These are phyloP conservation scores for Acromyrmex echinatior DNA, from an alignment of 1,140 invertebrate species.

Conservation along the genomic window DNA sequence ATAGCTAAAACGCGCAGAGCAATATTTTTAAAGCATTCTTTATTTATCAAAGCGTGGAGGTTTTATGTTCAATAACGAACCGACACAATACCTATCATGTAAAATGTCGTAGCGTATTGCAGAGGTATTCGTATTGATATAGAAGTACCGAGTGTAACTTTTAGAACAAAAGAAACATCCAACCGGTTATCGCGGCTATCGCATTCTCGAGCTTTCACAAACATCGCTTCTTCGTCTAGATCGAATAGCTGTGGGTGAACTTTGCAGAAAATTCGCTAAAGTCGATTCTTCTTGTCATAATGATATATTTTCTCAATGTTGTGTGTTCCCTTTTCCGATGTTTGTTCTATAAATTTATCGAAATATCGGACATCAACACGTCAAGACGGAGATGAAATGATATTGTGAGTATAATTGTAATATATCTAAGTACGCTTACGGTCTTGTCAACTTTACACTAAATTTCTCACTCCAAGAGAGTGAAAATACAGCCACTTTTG, in stretches of 20 bases:
- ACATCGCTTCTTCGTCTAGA: slow-evolving; percentile 28
- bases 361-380: slow-evolving; percentile 12
- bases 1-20: not conserved
- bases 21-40: slow-evolving; percentile 1
- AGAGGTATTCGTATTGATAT: slow-evolving; percentile 29
- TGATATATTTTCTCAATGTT: slow-evolving; percentile 13
- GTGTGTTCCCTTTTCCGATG: not conserved
- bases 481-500: too few species aligned
- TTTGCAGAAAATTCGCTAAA: not conserved
- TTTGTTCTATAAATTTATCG: slow-evolving; percentile 13
- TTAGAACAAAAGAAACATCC: slow-evolving; percentile 50
- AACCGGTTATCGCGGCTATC: slow-evolving; percentile 32
- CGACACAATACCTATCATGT: not conserved
- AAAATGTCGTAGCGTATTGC: not conserved
- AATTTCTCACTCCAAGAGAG: too few species aligned
- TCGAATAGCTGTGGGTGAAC: slow-evolving; percentile 28
- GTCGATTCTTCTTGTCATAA: slow-evolving; percentile 7
- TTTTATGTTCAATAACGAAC: slow-evolving; percentile 43
- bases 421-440: not conserved
- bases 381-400: not conserved
- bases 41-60: slow-evolving; percentile 24
- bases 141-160: slow-evolving; percentile 24
- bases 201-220: slow-evolving; percentile 35
- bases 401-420: too few species aligned
- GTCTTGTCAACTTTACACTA: slow-evolving; percentile 17